Evolutionary conservation across 1,140 invertebrate species (phyloP), one percentile per base, ranked within the genome.

Genomic region (Stegodyphus mimosarum): DNA sequence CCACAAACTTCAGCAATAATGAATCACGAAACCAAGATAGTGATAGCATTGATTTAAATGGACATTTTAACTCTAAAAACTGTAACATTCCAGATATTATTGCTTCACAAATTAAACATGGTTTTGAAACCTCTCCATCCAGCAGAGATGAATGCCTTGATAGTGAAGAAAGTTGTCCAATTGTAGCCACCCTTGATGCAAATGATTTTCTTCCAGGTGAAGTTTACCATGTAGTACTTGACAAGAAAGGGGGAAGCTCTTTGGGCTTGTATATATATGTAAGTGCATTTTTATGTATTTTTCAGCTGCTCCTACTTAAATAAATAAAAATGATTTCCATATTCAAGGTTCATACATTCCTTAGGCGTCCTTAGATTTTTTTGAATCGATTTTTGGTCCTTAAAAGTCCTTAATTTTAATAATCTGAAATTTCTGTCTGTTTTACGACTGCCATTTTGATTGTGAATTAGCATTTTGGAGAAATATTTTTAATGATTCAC

Each of bases 191-290:
- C 73, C 18, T 51, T 4, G 70, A 83, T 50, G 51, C 55, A 0
- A 84, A 84, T 63, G 55, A 66, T 50, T 53, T 84, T 11, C 18
- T 84, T 15, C 81, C 81, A 7, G 81, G 81, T 6, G 81, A 84
- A 84, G 60, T 84, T 6, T 84, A 74, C 50, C 81, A 84, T 84
- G 81, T 84, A 49, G 81, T 84, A 52, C 52, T 84, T 7, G 81
- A 84, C 64, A 84, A 84, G 53, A 84, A 84, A 84, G 73, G 73
- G 33, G 81, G 81, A 17, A 33, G 33, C 33, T 84, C 81, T 11
- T 75, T 84, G 18, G 81, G 81, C n/a, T 63, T 84, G 33, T 75
- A 84, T 60, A 84, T 84, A 17, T 84, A 75, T 76, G 81, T 84
- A 66, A 84, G 81, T 74, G 5, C 15, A 10, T 10, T 60, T 10